These are phyloP conservation scores for Leptinotarsa tumamoca DNA, from an alignment of 2,888 invertebrate species.

Conservation along the genomic window DNA sequence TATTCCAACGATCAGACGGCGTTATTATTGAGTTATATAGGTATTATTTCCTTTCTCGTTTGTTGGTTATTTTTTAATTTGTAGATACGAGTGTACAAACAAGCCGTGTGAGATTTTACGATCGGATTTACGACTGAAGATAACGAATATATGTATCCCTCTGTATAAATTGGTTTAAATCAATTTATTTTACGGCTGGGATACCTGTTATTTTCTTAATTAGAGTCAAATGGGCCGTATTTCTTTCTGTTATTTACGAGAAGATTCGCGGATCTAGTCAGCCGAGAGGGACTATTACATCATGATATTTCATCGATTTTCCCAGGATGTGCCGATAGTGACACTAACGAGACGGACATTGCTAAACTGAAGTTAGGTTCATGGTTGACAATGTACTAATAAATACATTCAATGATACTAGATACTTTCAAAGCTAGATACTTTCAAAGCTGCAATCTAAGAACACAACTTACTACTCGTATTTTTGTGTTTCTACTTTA, in stretches of 20 bases:
- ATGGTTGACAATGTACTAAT: too few relatives aligned
- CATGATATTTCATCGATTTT: constrained; percentile 2
- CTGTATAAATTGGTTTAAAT: constrained; percentile 46
- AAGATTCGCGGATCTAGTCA: constrained; percentile 22
- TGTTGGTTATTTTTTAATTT: constrained; percentile 48
- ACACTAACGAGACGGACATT: background rate
- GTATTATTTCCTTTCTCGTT: constrained; percentile 48
- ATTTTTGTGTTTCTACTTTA: too few relatives aligned
- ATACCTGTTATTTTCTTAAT: constrained; percentile 43
- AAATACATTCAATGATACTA: too few relatives aligned
- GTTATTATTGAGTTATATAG: constrained; percentile 54
- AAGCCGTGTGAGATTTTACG: constrained; percentile 47
- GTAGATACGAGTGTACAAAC: constrained; percentile 42
- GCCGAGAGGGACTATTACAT: constrained; percentile 1
- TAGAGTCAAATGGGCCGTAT: constrained; percentile 36
- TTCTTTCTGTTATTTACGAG: constrained; percentile 31
- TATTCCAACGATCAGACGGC: constrained; percentile 47
- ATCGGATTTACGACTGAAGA: constrained; percentile 44
- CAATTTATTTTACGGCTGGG: constrained; percentile 44
- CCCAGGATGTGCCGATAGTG: background rate
- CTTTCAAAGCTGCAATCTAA: too few relatives aligned
- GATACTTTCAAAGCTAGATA: too few relatives aligned
- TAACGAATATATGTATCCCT: constrained; percentile 44
- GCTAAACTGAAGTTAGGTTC: too few relatives aligned
- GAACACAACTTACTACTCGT: too few relatives aligned